Base-by-base conservation (phyloP, 2,113 vertebrate species). In the Micronycteris hirsuta region DNA sequence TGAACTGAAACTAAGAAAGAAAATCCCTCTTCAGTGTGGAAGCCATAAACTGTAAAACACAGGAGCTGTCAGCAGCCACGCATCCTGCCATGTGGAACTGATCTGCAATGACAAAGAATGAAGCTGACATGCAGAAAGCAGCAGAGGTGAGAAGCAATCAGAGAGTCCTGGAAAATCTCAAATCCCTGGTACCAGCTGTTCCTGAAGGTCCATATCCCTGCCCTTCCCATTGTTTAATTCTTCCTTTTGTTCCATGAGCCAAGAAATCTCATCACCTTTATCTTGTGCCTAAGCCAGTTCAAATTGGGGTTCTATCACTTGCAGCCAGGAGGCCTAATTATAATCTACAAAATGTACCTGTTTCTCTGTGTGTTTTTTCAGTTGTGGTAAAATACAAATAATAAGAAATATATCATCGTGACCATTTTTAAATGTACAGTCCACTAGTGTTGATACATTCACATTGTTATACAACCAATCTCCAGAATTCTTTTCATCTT, bases 41-140 rank as follows among this genome's bases (percentile, higher is more conserved):
- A 97, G 85, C 71, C 80, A 78, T 96, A 92, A 95, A 97, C 95
- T 94, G 65, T 95, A 97, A 97, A 93, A 92, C 85, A 96, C 73
- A 96, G 84, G 80, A 96, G 80, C 92, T 96, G 70, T 87, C 94
- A 89, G 63, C 92, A 96, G 87, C 94, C 71, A 92, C 0, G 16
- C 86, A 20, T 92, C 96, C 94, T 96, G 70, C 94, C 58, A 54
- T 56, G 67, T 89, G 94, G 58, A 97, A 77, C 97, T 97, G 84
- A 49, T 68, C 84, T 97, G 65, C 94, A 95, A 7, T 95, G 94
- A 92, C 95, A 97, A 96, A 97, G 95, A 91, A 70, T 91, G 88
- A 96, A 94, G 71, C 70, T 67, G 1, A 87, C 85, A 22, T 92
- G 92, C 90, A 89, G 91, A 89, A 90, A 91, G 87, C 93, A 93